These are phyloP conservation scores for Rutilus rutilus DNA, from an alignment of 2,113 vertebrate species.

Conservation along the genomic window DNA sequence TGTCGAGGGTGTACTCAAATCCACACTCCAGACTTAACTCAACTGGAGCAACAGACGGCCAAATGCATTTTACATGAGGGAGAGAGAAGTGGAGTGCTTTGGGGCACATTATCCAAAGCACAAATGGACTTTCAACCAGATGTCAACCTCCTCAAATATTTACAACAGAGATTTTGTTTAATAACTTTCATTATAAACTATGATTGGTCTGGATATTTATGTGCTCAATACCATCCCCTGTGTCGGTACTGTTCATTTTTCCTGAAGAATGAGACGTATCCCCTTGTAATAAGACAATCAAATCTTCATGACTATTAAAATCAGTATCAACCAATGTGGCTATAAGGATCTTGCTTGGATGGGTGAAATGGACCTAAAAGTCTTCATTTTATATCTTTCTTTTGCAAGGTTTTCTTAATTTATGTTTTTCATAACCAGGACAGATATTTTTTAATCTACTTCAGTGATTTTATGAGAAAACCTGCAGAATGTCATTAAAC, in stretches of 20 bases:
- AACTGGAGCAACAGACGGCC: slow-evolving; percentile 44
- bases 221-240: neutral
- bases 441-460: neutral
- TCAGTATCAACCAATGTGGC: neutral
- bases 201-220: slow-evolving; percentile 23
- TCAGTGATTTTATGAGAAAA: neutral
- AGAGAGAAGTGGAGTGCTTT: slow-evolving; percentile 23
- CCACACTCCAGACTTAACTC: slow-evolving; percentile 28
- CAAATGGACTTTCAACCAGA: slow-evolving; percentile 47
- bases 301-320: neutral
- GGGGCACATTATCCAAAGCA: slow-evolving; percentile 38
- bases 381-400: neutral
- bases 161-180: slow-evolving; percentile 46
- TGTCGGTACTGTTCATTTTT: neutral
- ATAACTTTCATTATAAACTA: slow-evolving; percentile 37
- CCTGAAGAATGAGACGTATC: neutral
- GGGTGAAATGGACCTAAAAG: neutral
- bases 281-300: neutral
- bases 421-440: neutral
- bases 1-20: slow-evolving; percentile 30
- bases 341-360: neutral
- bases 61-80: slow-evolving; percentile 57
- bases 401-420: neutral
- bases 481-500: neutral
- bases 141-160: slow-evolving; percentile 53